Evolutionary conservation across 2,797 vertebrate species (phyloP).

Genomic region (Erethizon dorsatum): DNA sequence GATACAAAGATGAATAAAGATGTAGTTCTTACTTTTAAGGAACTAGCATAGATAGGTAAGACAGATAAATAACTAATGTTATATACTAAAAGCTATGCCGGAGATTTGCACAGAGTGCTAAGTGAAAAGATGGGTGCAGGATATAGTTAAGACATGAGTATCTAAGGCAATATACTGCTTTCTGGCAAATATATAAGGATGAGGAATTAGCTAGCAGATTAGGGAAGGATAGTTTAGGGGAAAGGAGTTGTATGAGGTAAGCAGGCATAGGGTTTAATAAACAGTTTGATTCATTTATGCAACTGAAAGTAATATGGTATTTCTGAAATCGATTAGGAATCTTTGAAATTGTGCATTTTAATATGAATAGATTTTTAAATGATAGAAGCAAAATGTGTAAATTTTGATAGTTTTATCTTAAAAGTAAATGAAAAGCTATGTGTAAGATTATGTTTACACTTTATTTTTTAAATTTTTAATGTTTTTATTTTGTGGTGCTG

Average conservation of each 20-base stretch:
- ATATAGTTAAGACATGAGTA: background rate
- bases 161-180: background rate
- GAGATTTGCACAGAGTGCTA: background rate
- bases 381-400: constrained; percentile 17
- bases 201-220: background rate
- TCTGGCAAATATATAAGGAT: background rate
- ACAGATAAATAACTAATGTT: background rate
- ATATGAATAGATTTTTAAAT: background rate
- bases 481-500: background rate
- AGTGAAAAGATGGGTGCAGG: background rate
- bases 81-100: background rate
- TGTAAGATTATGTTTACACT: background rate
- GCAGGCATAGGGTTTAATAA: background rate
- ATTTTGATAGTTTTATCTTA: constrained; percentile 53
- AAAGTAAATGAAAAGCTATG: background rate
- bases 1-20: background rate
- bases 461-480: background rate
- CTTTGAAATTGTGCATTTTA: background rate
- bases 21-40: background rate
- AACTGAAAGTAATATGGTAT: constrained; percentile 11
- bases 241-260: background rate
- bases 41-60: background rate
- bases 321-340: constrained; percentile 7
- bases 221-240: background rate
- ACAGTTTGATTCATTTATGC: background rate